Base-by-base conservation (phyloP, 2,888 invertebrate genomes). In the Cerastoderma edule region DNA sequence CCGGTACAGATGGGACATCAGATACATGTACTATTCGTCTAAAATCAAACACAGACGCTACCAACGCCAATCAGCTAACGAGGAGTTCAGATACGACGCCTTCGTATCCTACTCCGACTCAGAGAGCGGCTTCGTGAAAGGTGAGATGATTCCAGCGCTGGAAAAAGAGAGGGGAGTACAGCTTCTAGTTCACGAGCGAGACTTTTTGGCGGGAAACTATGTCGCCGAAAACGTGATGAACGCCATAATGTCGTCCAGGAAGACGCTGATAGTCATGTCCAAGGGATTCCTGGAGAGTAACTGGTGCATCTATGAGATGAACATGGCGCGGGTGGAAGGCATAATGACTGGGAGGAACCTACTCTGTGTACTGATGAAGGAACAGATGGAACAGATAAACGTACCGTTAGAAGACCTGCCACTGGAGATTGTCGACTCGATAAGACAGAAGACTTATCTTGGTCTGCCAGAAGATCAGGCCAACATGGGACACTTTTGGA, bases 221-320 rank as follows among this genome's bases (percentile, higher is more conserved):
- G 68, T 82, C n/a, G 66, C 64, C 39, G 78, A 75, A 3, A 82
- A 78, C 32, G 78, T 82, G 10, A 44, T 75, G 33, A 39, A 73
- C 33, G 82, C 78, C 0, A 72, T 82, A 1, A 64, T 67, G 30
- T 67, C 65, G 6, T 73, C 73, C 22, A 33, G 67, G 10, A 76
- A 72, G 50, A 76, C 82, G 6, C n/a, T 82, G 27, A 71, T 78
- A 27, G 24, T 78, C 5, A 46, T 82, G 69, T 72, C 78, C 2
- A 50, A 54, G 1, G 48, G 33, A 28, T 82, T 78, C 56, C 35
- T 78, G 22, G 44, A 39, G 8, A 78, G 78, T 46, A 46, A 73
- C 39, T 82, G 82, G 82, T 82, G 82, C 30, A 48, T 69, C n/a
- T 82, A 72, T 39, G 82, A 82, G 63, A 66, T 82, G 68, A 72